Conservation (phyloP, 2,888 invertebrate genomes). For the Ariolimax columbianus region DNA sequence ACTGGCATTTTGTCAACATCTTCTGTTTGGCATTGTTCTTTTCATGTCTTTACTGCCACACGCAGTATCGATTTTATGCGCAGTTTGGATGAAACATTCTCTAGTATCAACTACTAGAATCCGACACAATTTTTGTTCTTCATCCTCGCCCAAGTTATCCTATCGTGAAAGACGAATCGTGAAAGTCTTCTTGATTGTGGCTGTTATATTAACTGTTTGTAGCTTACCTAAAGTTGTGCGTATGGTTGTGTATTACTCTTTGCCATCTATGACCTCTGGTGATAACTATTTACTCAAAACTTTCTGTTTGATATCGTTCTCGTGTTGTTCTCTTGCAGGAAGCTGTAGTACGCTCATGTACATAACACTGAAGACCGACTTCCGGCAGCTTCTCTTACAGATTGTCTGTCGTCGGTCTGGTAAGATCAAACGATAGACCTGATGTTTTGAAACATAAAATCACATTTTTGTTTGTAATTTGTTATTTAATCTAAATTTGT, state of each 20-base stretch:
- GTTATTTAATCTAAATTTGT: too few species aligned
- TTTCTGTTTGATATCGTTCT: background rate
- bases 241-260: background rate
- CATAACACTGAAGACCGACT: background rate
- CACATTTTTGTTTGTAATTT: too few species aligned
- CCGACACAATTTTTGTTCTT: background rate
- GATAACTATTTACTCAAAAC: background rate
- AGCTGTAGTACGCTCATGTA: background rate
- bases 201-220: background rate
- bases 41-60: background rate
- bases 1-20: too few species aligned
- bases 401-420: too few species aligned
- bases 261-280: background rate
- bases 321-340: background rate
- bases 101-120: background rate
- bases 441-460: too few species aligned
- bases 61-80: background rate
- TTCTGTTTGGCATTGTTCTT: background rate
- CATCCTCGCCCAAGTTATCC: background rate
- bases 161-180: slow-evolving; percentile 11
- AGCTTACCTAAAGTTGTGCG: background rate
- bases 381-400: background rate
- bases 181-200: background rate
- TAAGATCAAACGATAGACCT: too few species aligned
- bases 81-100: slow-evolving; percentile 1